Base-by-base conservation (phyloP, 2,797 vertebrate genomes). In the Sebastolobus altivelis region DNA sequence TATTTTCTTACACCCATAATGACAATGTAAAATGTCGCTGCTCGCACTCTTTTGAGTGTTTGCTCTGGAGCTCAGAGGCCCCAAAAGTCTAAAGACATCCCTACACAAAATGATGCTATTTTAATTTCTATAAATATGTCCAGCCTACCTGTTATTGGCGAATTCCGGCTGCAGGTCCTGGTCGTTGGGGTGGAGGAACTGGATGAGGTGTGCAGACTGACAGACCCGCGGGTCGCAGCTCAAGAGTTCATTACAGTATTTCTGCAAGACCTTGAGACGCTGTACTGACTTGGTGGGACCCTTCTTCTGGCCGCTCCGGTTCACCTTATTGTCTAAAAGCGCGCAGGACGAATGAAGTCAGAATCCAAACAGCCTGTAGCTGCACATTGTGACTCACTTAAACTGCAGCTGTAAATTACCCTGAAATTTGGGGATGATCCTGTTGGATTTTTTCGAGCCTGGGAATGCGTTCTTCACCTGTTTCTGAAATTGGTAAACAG, bases 91-190 rank as follows among this genome's bases (percentile, higher is more conserved):
- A 4, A 16, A 4, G 16, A 8, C 1, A 12, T 9, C 11, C n/a
- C 9, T 8, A 35, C 4, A 20, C 10, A 27, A 16, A 14, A 22
- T 20, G 1, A 54, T 4, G 33, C 3, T 6, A n/a, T 38, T 38
- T 27, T 3, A 29, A 63, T 49, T 10, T 1, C 33, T 11, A 8
- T 8, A 5, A 35, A 27, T 5, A 18, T 25, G 27, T 49, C 31
- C 1, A n/a, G 3, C 67, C 2, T 62, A 98, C 98, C 98, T 93
- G 91, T 97, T 95, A 7, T 95, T 95, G 31, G 95, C 78, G 56
- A 98, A 96, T 1, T 92, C 92, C 0, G 96, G 94, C 14, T 96
- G 92, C 5, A 99, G 83, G 82, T 99, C 98, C n/a, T 94, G 91
- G 7, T 89, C 83, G 33, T 92, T 96, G 0, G 97, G 96, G 14